phyloP scores from a whole-genome alignment of 2,113 vertebrate species.

The Vicugna pacos region DNA sequence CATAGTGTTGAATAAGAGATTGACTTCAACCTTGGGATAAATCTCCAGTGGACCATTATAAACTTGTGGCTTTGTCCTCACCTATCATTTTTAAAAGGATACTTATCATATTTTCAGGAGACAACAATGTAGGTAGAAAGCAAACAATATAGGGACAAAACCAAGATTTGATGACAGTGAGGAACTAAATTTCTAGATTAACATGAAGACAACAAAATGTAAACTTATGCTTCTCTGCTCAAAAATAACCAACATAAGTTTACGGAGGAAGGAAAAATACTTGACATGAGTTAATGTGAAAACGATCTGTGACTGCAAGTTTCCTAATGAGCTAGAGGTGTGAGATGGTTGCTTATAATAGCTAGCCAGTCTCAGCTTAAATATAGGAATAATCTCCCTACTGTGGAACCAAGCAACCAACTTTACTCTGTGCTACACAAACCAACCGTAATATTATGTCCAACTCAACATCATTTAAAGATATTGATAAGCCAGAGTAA shows the following conservation, averaged over 20 bases:
- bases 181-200: neutral
- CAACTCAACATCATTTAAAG: neutral
- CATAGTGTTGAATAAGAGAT: neutral
- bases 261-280: neutral
- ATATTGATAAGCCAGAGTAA: neutral
- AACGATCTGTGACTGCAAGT: neutral
- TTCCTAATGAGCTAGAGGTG: neutral
- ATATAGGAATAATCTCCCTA: neutral
- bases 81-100: neutral
- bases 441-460: neutral
- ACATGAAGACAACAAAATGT: neutral
- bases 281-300: conserved; percentile 24
- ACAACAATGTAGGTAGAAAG: neutral
- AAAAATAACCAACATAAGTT: conserved; percentile 10
- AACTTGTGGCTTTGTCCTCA: neutral
- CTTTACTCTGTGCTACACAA: neutral
- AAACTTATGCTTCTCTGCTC: neutral
- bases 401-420: neutral
- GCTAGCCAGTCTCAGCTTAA: neutral
- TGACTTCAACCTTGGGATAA: conserved; percentile 17
- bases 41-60: neutral
- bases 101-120: neutral
- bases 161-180: neutral
- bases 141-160: neutral
- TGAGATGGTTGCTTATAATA: neutral